Evolutionary conservation across 2,888 invertebrate species (phyloP), one percentile per base, ranked within the genome.

Genomic region (Drosophila trichaetosa): DNA sequence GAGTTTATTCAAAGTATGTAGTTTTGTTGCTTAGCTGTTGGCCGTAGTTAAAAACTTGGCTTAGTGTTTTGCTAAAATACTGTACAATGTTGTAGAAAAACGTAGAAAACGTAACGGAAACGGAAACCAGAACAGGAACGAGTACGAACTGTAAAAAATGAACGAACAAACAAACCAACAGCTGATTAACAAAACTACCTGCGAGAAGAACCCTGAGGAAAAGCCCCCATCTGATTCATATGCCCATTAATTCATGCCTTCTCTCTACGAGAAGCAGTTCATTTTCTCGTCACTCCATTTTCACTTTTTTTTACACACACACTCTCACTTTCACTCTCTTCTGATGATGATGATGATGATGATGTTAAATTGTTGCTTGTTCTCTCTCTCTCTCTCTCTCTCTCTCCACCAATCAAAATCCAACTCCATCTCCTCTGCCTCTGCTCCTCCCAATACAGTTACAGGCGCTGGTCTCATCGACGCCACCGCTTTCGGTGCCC

Each of bases 391-490:
- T 33, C 27, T 34, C 56, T 56, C 18, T 42, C 42, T 42, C 42
- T 42, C 42, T 46, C 42, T 42, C 24, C 16, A 46, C 46, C 38
- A 29, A 56, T 34, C 38, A 56, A 56, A 38, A 56, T 56, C n/a
- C 38, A 56, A 56, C 68, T 60, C 52, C 67, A n/a, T 40, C n/a
- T 51, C 69, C 65, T 69, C 67, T 73, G 69, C 67, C 72, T 46
- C 34, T n/a, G 11, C 42, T 21, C 42, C 42, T 36, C 57, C 21
- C 36, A 31, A 53, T 76, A 87, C 91, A 93, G 93, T 91, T 93
- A 82, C 93, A 93, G 92, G 93, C 93, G 70, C 90, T 93, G 91
- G 93, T 93, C 62, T 92, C 92, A 60, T 92, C 92, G 78, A 92
- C 93, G 58, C 92, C 92, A 21, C 92, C 92, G 60, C 80, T 92